A percentile compares a stretch with the other conserved stretches of the same genome.
Conservation (phyloP, 2,888 invertebrate species). For the Leptopilina syphax region DNA sequence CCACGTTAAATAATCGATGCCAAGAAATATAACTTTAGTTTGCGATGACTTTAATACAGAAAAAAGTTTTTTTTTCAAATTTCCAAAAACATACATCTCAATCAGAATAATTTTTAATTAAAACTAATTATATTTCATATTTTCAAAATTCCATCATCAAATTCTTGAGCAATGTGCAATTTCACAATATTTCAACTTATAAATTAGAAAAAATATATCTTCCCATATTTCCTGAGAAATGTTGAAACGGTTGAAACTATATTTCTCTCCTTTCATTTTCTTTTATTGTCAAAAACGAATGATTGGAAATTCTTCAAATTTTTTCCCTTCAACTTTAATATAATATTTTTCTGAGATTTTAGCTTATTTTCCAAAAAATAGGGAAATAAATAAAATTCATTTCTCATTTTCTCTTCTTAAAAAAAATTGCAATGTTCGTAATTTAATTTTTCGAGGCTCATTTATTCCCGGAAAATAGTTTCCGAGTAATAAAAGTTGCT, state of each 20-base stretch:
- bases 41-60: not conserved
- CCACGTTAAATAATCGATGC: constrained; percentile 11
- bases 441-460: constrained; percentile 10
- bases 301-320: not conserved
- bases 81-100: no score
- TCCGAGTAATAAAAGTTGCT: not conserved
- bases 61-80: not conserved
- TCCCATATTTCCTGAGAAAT: not conserved
- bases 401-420: not conserved
- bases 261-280: not conserved
- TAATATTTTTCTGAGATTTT: not conserved
- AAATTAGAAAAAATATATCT: no score
- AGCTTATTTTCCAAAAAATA: not conserved
- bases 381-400: not conserved
- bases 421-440: no score
- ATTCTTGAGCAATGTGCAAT: no score
- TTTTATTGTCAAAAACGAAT: not conserved
- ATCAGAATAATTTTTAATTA: no score
- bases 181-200: no score
- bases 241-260: not conserved
- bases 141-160: no score
- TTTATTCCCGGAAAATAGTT: not conserved
- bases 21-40: no score
- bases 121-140: no score
- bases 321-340: not conserved